phyloP scores from a whole-genome alignment of 2,797 vertebrate species.

The Echeneis naucrates region DNA sequence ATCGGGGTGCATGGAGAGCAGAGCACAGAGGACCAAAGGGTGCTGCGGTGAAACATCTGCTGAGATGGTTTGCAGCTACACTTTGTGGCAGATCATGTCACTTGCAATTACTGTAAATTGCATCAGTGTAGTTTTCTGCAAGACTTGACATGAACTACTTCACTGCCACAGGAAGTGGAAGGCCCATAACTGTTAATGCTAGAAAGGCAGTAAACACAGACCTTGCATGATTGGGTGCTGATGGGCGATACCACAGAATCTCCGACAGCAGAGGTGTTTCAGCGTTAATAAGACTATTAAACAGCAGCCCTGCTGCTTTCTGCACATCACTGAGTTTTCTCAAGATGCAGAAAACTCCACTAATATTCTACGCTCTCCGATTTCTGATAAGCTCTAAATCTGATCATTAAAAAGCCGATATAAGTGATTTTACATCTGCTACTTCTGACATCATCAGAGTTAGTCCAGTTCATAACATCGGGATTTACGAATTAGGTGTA shows the following conservation, averaged over 20 bases:
- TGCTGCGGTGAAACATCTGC: slow-evolving; percentile 59
- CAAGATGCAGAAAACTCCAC: background rate
- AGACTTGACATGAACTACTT: slow-evolving; percentile 42
- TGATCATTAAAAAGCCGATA: background rate
- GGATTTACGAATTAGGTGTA: slow-evolving; percentile 7
- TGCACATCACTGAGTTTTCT: background rate
- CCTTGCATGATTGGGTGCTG: slow-evolving; percentile 11
- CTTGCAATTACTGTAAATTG: slow-evolving; percentile 60
- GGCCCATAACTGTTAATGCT: background rate
- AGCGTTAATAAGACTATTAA: background rate
- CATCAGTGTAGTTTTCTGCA: slow-evolving; percentile 38
- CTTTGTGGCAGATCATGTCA: slow-evolving; percentile 59
- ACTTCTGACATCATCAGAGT: background rate
- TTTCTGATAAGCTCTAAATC: background rate
- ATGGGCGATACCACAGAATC: slow-evolving; percentile 24
- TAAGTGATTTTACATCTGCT: background rate
- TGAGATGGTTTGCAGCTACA: slow-evolving; percentile 51
- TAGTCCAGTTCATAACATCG: background rate
- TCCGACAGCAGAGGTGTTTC: slow-evolving; percentile 9
- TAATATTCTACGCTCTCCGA: background rate
- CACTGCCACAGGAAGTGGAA: slow-evolving; percentile 2
- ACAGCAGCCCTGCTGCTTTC: background rate
- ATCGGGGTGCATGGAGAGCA: slow-evolving; percentile 14
- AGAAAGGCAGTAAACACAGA: slow-evolving; percentile 13
- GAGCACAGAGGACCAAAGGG: slow-evolving; percentile 41